A percentile compares a stretch with the other conserved stretches of the same genome.
Conservation (phyloP, 1,140 invertebrate genomes). For the Spodoptera frugiperda region DNA sequence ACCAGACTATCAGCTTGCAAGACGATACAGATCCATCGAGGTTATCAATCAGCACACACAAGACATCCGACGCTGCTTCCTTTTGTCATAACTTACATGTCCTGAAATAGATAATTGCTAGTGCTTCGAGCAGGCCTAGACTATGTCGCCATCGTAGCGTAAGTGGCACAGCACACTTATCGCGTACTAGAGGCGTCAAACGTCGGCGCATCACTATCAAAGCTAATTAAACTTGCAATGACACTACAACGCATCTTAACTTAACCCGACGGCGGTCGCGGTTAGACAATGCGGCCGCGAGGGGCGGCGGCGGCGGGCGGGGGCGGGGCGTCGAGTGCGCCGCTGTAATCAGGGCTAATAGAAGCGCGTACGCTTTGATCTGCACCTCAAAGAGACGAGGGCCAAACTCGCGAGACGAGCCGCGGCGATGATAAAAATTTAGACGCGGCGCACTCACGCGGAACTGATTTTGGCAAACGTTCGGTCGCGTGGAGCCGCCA, state of each 20-base stretch:
- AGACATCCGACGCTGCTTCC: slow-evolving; percentile 4
- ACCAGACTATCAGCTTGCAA: background rate
- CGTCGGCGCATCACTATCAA: slow-evolving; percentile 51
- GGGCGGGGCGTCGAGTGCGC: slow-evolving; percentile 65
- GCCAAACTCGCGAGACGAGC: slow-evolving; percentile 70
- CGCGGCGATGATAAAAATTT: slow-evolving; percentile 47
- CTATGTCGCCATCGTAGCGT: slow-evolving; percentile 20
- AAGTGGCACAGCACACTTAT: slow-evolving; percentile 26
- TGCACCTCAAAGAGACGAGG: slow-evolving; percentile 79
- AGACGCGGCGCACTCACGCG: slow-evolving; percentile 56
- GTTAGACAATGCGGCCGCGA: slow-evolving; percentile 63
- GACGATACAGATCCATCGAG: background rate
- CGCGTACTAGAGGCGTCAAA: slow-evolving; percentile 36
- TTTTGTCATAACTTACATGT: background rate
- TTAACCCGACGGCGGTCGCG: slow-evolving; percentile 65
- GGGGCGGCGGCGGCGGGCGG: slow-evolving; percentile 45
- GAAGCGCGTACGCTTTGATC: slow-evolving; percentile 83
- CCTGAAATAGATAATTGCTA: background rate
- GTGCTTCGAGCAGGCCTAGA: background rate
- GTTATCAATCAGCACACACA: slow-evolving; percentile 8
- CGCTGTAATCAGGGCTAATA: slow-evolving; percentile 84
- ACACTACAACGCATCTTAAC: slow-evolving; percentile 73
- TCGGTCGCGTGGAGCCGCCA: slow-evolving; percentile 7
- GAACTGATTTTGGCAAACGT: slow-evolving; percentile 39
- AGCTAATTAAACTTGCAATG: slow-evolving; percentile 80